A percentile compares a stretch with the other conserved stretches of the same genome.
Evolutionary conservation across 2,888 invertebrate species (phyloP).

Genomic region (Pardosa pseudoannulata): DNA sequence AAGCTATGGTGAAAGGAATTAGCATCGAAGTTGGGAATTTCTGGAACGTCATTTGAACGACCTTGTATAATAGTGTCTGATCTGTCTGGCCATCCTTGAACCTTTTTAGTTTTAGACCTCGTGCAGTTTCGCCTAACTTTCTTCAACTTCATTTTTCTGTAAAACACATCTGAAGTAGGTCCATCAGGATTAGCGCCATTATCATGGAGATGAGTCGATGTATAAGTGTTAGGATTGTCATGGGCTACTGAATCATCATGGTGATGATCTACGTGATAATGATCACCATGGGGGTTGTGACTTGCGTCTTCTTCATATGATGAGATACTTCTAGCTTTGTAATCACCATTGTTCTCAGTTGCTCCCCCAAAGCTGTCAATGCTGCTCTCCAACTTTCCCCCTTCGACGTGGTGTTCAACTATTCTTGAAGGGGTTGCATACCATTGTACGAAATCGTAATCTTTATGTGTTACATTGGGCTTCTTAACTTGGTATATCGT

Average conservation of each 20-base stretch:
- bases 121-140: constrained; percentile 27
- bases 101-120: constrained; percentile 8
- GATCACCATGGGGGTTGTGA: not conserved
- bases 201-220: not conserved
- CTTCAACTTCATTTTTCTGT: constrained; percentile 9
- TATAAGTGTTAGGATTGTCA: not conserved
- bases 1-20: not conserved
- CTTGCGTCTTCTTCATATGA: constrained; percentile 15
- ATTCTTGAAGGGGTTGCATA: constrained; percentile 8
- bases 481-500: not conserved
- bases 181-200: not conserved
- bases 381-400: not conserved
- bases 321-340: constrained; percentile 32
- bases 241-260: not conserved
- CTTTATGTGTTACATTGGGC: constrained; percentile 30
- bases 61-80: constrained; percentile 35
- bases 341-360: not conserved
- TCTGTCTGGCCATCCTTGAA: not conserved
- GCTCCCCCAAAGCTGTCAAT: not conserved
- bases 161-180: not conserved
- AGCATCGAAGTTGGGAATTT: constrained; percentile 11
- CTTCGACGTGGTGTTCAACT: constrained; percentile 6
- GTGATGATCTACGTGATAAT: constrained; percentile 1
- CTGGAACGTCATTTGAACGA: constrained; percentile 10
- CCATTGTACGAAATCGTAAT: constrained; percentile 48